phyloP scores from a whole-genome alignment of 2,797 vertebrate species.

The Hephaestus fuliginosus region DNA sequence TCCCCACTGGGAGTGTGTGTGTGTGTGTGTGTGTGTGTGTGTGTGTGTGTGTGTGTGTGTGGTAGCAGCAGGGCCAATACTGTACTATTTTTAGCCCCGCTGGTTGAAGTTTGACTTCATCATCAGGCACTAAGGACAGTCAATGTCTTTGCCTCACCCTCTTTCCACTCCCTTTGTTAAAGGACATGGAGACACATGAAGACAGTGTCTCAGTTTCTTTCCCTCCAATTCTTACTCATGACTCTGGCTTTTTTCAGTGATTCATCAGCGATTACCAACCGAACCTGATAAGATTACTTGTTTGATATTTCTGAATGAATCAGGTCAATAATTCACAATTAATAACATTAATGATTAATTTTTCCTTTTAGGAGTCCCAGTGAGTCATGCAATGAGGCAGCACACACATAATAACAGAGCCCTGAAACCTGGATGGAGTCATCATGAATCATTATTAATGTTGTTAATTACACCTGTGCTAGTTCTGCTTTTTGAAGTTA shows the following conservation, averaged over 20 bases:
- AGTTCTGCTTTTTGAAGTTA: not conserved
- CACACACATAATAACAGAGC: not conserved
- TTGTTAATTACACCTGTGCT: not conserved
- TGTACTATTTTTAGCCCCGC: slow-evolving; percentile 68
- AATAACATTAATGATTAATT: not conserved
- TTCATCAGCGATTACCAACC: not conserved
- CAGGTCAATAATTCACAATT: not conserved
- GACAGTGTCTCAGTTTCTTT: not conserved
- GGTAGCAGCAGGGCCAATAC: slow-evolving; percentile 35
- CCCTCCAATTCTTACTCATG: not conserved
- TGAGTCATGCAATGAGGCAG: not conserved
- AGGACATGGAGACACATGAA: no score
- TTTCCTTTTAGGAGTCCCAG: not conserved
- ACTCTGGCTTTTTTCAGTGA: no score
- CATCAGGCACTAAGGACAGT: slow-evolving; percentile 46
- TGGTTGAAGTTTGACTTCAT: slow-evolving; percentile 68
- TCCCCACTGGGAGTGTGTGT: slow-evolving; percentile 46
- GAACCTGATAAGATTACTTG: not conserved
- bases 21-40: slow-evolving; percentile 24
- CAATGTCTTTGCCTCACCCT: slow-evolving; percentile 34
- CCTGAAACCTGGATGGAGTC: not conserved
- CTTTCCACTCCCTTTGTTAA: slow-evolving; percentile 15
- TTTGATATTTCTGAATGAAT: not conserved
- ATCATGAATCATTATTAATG: not conserved
- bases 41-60: slow-evolving; percentile 19